Percentiles rank a stretch among this genome's conserved stretches.
These are phyloP conservation scores for Thera obeliscata DNA, from an alignment of 2,888 invertebrate species.

Conservation along the genomic window DNA sequence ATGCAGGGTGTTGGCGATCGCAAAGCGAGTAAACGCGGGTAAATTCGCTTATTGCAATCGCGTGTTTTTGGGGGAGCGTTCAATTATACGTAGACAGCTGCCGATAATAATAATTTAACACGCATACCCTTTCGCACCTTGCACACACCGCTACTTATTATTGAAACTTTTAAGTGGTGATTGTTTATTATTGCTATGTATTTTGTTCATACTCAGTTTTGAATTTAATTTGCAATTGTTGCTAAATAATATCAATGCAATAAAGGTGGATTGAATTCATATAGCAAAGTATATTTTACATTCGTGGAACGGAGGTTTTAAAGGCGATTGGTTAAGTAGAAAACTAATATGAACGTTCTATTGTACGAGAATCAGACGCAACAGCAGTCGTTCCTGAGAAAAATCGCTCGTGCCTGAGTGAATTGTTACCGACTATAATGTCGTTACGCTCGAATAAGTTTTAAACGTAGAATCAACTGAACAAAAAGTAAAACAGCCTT, in stretches of 20 bases:
- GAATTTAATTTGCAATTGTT: neutral
- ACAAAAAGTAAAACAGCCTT: neutral
- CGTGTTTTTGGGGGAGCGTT: slow-evolving; percentile 73
- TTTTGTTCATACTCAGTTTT: neutral
- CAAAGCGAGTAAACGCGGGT: slow-evolving; percentile 57
- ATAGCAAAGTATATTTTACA: neutral
- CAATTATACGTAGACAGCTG: slow-evolving; percentile 69
- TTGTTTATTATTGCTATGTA: slow-evolving; percentile 35
- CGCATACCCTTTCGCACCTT: slow-evolving; percentile 82
- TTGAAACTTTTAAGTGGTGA: slow-evolving; percentile 49
- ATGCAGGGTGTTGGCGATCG: slow-evolving; percentile 65
- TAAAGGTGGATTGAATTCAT: neutral
- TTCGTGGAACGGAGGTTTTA: neutral
- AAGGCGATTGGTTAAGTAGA: slow-evolving; percentile 1
- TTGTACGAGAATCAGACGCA: slow-evolving; percentile 4
- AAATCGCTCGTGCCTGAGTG: slow-evolving; percentile 8
- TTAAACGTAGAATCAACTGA: neutral
- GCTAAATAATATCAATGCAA: neutral
- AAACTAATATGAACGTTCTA: neutral
- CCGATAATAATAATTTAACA: slow-evolving; percentile 75
- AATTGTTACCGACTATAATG: slow-evolving; percentile 7
- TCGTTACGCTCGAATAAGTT: slow-evolving; percentile 3
- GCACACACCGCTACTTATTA: slow-evolving; percentile 57
- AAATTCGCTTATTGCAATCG: slow-evolving; percentile 69
- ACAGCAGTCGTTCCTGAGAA: slow-evolving; percentile 5